A percentile compares a stretch with the other conserved stretches of the same genome.
Evolutionary conservation across 2,888 invertebrate species (phyloP).

Genomic region (Philonicus albiceps): DNA sequence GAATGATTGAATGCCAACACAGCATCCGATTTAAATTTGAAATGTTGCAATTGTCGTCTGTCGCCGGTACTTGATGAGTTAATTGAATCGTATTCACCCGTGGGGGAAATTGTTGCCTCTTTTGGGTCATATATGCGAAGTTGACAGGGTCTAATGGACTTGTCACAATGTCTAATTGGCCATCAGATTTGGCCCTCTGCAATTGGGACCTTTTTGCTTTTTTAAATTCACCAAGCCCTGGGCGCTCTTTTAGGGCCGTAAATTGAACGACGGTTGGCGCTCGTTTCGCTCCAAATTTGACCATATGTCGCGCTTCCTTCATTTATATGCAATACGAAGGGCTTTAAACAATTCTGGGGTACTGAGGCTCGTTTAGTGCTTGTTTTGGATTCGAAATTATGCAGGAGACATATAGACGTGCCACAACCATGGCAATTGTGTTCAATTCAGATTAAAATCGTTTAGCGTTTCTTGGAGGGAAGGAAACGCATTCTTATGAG

Average conservation of each 20-base stretch:
- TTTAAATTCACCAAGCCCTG: neutral
- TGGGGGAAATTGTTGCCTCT: neutral
- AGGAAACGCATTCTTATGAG: neutral
- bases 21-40: neutral
- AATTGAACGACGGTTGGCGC: neutral
- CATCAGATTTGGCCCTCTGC: neutral
- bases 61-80: neutral
- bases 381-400: neutral
- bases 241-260: neutral
- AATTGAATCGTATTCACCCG: neutral
- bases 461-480: neutral
- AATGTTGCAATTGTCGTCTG: neutral
- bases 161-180: slow-evolving; percentile 3
- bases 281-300: neutral
- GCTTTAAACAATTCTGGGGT: neutral
- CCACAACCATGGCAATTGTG: neutral
- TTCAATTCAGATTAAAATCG: neutral
- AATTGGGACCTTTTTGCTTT: neutral
- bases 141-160: neutral
- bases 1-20: neutral
- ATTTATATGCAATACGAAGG: slow-evolving; percentile 3
- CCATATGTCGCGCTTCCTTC: neutral
- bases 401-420: neutral
- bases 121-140: neutral
- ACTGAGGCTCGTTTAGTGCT: neutral